phyloP scores from a whole-genome alignment of 2,113 vertebrate genomes.

The Pipa parva region DNA sequence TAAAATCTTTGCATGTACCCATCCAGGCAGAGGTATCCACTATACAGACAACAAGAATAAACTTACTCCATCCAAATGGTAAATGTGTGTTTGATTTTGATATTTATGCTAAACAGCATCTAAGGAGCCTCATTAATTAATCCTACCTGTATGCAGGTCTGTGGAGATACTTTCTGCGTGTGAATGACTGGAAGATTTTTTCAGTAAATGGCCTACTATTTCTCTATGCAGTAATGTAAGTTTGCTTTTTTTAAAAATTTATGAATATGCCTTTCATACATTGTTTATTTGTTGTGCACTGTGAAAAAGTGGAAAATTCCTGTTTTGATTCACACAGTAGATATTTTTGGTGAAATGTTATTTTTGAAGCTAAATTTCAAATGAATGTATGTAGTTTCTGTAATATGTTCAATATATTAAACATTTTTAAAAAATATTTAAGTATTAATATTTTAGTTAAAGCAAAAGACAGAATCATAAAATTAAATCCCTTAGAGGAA shows the following conservation, averaged over 20 bases:
- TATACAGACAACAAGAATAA: background rate
- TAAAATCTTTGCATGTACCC: constrained; percentile 62
- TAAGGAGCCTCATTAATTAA: background rate
- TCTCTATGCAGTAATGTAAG: constrained; percentile 84
- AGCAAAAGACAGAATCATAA: too few relatives aligned
- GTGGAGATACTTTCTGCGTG: constrained; percentile 53
- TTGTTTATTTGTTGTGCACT: constrained; percentile 4
- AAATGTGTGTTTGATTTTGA: constrained; percentile 43
- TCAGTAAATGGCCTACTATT: constrained; percentile 76
- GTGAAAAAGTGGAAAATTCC: constrained; percentile 9
- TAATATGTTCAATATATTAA: too few relatives aligned
- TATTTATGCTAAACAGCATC: too few relatives aligned
- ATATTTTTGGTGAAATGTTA: background rate
- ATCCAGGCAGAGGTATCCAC: constrained; percentile 42
- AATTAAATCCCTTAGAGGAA: too few relatives aligned
- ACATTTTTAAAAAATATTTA: too few relatives aligned
- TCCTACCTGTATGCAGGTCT: constrained; percentile 51
- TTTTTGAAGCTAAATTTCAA: too few relatives aligned
- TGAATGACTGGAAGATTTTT: constrained; percentile 48
- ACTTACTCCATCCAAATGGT: too few relatives aligned
- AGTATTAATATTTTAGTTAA: too few relatives aligned
- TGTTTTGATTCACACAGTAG: background rate
- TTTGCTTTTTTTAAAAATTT: constrained; percentile 37
- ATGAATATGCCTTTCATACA: too few relatives aligned
- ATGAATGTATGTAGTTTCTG: too few relatives aligned